A percentile compares a stretch with the other conserved stretches of the same genome.
Conservation (phyloP, 2,888 invertebrate genomes). For the Oasisia sp. region DNA sequence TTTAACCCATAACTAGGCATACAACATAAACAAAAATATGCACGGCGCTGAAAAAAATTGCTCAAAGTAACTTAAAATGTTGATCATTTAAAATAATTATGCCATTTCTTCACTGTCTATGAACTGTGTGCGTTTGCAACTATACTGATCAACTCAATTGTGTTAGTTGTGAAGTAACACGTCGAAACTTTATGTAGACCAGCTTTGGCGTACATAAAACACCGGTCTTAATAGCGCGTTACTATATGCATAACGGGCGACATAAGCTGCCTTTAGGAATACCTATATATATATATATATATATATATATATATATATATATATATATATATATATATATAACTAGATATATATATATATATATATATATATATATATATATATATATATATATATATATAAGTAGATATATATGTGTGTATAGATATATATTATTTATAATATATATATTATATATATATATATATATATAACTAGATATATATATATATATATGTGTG, state of each 20-base stretch:
- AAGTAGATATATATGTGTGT: too few relatives aligned
- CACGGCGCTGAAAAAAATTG: background rate
- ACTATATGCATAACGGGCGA: background rate
- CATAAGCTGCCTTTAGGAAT: constrained; percentile 27
- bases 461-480: background rate
- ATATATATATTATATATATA: background rate
- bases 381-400: background rate
- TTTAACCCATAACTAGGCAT: background rate
- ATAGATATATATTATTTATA: background rate
- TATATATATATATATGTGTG: background rate
- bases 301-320: background rate
- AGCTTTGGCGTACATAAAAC: background rate
- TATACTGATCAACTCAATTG: background rate
- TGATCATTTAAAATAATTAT: background rate
- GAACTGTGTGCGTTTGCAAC: background rate
- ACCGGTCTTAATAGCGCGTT: background rate
- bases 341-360: background rate
- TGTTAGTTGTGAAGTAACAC: background rate
- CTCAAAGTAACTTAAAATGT: background rate
- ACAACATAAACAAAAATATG: background rate
- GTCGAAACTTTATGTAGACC: background rate
- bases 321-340: background rate
- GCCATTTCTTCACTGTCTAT: background rate
- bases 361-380: background rate
- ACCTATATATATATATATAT: background rate